A percentile compares a stretch with the other conserved stretches of the same genome.
These are phyloP conservation scores for Pollimyrus isidori DNA, from an alignment of 2,113 vertebrate species.

Conservation along the genomic window DNA sequence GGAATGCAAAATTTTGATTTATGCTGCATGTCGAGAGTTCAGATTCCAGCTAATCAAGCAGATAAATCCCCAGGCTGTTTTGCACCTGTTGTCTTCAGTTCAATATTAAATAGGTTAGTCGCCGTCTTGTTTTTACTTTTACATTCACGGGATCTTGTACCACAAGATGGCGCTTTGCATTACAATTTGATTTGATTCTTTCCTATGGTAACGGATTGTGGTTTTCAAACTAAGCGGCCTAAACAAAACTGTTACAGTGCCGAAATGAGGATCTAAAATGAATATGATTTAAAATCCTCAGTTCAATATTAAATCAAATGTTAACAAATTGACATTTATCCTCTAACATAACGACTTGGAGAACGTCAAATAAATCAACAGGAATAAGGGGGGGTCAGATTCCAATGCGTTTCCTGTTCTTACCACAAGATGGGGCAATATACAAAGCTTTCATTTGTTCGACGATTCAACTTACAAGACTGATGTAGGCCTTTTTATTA, in stretches of 20 bases:
- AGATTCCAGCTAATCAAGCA: neutral
- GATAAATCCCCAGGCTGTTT: neutral
- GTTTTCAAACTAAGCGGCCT: neutral
- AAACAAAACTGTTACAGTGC: neutral
- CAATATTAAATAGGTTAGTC: neutral
- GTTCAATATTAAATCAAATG: neutral
- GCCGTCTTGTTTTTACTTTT: neutral
- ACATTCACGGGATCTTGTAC: neutral
- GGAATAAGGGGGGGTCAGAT: neutral
- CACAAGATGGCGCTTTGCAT: neutral
- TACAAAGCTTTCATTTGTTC: neutral
- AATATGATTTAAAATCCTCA: neutral
- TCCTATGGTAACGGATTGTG: neutral
- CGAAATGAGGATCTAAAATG: neutral
- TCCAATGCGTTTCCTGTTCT: neutral
- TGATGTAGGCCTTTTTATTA: neutral
- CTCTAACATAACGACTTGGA: neutral
- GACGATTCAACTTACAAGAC: neutral
- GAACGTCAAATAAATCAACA: neutral
- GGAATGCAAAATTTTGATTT: neutral
- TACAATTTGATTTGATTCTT: neutral
- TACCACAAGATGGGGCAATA: constrained; percentile 7
- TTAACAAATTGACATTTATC: neutral
- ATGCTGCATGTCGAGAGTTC: neutral
- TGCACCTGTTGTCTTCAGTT: neutral